Evolutionary conservation across 1,140 invertebrate genomes (phyloP).

Genomic region (Aethina tumida): DNA sequence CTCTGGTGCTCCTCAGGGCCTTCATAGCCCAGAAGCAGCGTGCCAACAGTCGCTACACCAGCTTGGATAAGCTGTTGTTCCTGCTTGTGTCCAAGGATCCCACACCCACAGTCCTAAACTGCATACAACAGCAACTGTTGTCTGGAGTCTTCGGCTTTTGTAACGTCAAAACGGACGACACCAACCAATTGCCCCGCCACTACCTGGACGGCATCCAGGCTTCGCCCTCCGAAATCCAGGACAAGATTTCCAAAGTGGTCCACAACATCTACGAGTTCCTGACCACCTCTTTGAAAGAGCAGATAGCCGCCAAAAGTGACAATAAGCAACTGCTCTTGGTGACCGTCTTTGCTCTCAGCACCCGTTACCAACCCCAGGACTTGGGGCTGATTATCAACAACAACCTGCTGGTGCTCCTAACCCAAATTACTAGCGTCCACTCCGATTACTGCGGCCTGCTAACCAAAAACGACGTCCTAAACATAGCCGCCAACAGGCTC

Average conservation of each 20-base stretch:
- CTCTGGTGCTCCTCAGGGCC: constrained; percentile 24
- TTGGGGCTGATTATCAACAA: constrained; percentile 48
- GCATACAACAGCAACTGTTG: constrained; percentile 47
- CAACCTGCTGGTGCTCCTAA: constrained; percentile 43
- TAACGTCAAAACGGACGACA: constrained; percentile 31
- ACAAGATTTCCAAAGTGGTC: constrained; percentile 36
- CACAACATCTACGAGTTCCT: constrained; percentile 39
- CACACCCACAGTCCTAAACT: constrained; percentile 23
- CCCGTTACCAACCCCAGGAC: constrained; percentile 46
- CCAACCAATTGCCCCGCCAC: constrained; percentile 36
- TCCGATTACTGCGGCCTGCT: neutral
- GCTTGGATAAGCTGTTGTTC: constrained; percentile 23
- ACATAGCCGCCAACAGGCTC: constrained; percentile 37
- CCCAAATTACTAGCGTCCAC: constrained; percentile 35
- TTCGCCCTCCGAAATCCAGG: constrained; percentile 33
- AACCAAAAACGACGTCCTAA: constrained; percentile 18
- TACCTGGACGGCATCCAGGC: constrained; percentile 42
- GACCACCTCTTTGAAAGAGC: constrained; percentile 28
- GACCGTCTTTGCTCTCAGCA: constrained; percentile 47
- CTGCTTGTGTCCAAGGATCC: constrained; percentile 13
- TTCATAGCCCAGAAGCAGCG: constrained; percentile 39
- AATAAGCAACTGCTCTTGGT: constrained; percentile 34
- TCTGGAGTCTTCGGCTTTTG: constrained; percentile 50
- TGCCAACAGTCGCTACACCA: constrained; percentile 40
- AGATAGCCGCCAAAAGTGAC: constrained; percentile 19